A percentile compares a stretch with the other conserved stretches of the same genome.
Conservation (phyloP, 2,888 invertebrate species). For the Stenurella melanura region DNA sequence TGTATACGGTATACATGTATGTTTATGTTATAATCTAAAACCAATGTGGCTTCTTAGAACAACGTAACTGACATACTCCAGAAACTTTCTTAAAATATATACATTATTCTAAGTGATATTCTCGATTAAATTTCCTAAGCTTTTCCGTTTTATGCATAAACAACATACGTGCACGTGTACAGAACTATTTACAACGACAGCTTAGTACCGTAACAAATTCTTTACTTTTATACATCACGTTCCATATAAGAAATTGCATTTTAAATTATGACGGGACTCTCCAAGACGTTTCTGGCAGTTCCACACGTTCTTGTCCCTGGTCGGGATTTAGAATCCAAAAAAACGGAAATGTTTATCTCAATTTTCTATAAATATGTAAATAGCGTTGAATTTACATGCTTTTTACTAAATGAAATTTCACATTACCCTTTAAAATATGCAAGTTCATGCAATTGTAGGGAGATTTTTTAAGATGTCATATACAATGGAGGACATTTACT, state of each 20-base stretch:
- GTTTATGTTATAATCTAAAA: neutral
- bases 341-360: constrained; percentile 51
- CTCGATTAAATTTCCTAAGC: constrained; percentile 46
- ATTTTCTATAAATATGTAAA: constrained; percentile 60
- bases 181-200: constrained; percentile 57
- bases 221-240: constrained; percentile 63
- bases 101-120: constrained; percentile 28
- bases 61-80: neutral
- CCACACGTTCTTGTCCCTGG: constrained; percentile 44
- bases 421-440: constrained; percentile 41
- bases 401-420: constrained; percentile 55
- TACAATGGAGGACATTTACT: constrained; percentile 42
- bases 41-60: neutral
- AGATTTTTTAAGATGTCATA: constrained; percentile 47
- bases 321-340: constrained; percentile 33
- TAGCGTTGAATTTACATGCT: constrained; percentile 53
- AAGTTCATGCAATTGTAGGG: constrained; percentile 18
- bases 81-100: neutral
- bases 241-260: constrained; percentile 67
- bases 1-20: neutral
- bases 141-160: neutral
- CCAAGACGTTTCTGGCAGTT: constrained; percentile 51
- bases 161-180: constrained; percentile 5
- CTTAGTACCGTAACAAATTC: constrained; percentile 29
- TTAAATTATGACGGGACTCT: constrained; percentile 64